Percentiles rank a stretch among this genome's conserved stretches.
These are phyloP conservation scores for Leuciscus waleckii DNA, from an alignment of 2,797 vertebrate species.

Conservation along the genomic window DNA sequence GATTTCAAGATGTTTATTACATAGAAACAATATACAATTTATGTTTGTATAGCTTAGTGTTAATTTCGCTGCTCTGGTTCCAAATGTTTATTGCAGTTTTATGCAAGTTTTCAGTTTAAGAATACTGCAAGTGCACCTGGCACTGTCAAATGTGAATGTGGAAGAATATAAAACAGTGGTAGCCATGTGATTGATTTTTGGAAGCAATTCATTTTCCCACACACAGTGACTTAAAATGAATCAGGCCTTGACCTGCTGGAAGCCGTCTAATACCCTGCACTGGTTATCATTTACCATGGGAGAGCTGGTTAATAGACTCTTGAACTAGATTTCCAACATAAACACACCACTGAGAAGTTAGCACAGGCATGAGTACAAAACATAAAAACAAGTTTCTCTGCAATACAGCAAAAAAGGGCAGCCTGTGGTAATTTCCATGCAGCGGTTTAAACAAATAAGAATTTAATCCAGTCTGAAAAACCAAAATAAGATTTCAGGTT, in stretches of 20 bases:
- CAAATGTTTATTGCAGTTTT: background rate
- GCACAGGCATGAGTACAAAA: constrained; percentile 12
- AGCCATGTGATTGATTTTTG: constrained; percentile 28
- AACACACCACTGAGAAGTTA: constrained; percentile 41
- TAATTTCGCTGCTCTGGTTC: background rate
- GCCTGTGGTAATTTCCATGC: background rate
- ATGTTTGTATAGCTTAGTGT: background rate
- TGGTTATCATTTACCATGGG: constrained; percentile 48
- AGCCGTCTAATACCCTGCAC: constrained; percentile 18
- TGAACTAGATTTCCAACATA: constrained; percentile 40
- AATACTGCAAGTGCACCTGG: constrained; percentile 10
- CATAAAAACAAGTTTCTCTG: constrained; percentile 9
- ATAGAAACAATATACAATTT: background rate
- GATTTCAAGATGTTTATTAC: background rate
- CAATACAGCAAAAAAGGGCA: background rate
- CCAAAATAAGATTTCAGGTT: background rate
- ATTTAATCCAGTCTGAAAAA: constrained; percentile 9
- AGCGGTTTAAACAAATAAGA: background rate
- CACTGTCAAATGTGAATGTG: background rate
- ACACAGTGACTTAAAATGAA: constrained; percentile 15
- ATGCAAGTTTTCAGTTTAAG: no score
- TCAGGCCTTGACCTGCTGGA: constrained; percentile 34
- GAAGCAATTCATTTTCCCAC: constrained; percentile 23
- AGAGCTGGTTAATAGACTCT: constrained; percentile 38
- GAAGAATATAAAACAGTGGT: constrained; percentile 28